Conservation (phyloP, 2,113 vertebrate genomes). For the Gorsachius goisagi region DNA sequence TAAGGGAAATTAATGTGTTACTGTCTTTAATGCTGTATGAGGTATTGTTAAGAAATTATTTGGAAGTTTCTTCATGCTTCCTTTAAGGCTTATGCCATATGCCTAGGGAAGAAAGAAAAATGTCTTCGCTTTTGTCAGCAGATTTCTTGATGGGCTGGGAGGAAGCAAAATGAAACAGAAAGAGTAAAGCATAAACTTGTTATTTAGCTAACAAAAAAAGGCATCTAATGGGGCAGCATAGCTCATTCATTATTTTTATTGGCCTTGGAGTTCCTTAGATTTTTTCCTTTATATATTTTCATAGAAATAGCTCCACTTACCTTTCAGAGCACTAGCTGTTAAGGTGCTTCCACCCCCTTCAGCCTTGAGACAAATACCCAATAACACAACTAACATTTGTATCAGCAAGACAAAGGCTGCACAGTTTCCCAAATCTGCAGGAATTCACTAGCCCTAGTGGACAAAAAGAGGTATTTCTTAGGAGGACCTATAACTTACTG, state of each 20-base stretch:
- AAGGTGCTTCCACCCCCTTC: not conserved
- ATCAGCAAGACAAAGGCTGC: not conserved
- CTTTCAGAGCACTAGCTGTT: not conserved
- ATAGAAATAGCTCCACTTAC: not conserved
- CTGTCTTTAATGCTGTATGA: not conserved
- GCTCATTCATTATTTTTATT: slow-evolving; percentile 25
- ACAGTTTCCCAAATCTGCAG: not conserved
- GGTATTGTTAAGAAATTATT: not conserved
- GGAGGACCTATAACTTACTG: not conserved
- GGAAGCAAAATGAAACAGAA: slow-evolving; percentile 3
- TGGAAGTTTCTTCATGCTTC: not conserved
- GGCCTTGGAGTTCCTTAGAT: not conserved
- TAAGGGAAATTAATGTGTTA: not conserved
- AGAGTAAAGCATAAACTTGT: not conserved
- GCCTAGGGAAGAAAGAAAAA: not conserved
- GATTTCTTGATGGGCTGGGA: not conserved
- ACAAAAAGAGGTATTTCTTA: not conserved
- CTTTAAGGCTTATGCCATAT: not conserved
- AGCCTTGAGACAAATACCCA: not conserved
- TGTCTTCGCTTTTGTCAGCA: not conserved
- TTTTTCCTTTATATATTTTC: not conserved
- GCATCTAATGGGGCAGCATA: not conserved
- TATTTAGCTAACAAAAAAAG: not conserved
- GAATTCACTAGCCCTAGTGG: not conserved
- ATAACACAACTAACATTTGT: not conserved